Evolutionary conservation across 2,113 vertebrate species (phyloP), one percentile per base, ranked within the genome.

Genomic region (Ammospiza nelsoni): DNA sequence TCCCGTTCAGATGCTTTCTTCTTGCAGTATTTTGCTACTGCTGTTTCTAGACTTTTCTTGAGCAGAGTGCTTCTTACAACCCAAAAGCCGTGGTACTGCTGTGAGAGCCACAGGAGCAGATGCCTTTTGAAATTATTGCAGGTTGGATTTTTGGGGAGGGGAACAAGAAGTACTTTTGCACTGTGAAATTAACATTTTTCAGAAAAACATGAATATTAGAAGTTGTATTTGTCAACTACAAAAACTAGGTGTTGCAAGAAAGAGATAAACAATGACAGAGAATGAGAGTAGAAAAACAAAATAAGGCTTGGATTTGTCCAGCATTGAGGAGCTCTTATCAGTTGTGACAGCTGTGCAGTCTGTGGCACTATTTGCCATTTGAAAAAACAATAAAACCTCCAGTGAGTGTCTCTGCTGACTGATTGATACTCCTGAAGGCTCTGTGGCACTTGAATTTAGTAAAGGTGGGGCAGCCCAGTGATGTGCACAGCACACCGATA

Each of bases 261-360:
- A n/a, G 74, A 94, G 94, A 95, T 94, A 95, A 97, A 85, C 37
- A 73, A 18, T 59, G 59, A 59, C 76, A 84, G 76, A 88, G 85
- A 90, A 67, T 20, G 59, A 44, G 22, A 24, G 33, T n/a, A 71
- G 76, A 78, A 88, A 86, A 94, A n/a, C 29, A 74, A 77, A 93
- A 86, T 44, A 28, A 74, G 29, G 35, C 43, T 74, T 74, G 55
- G 13, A 15, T 85, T 58, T 63, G 55, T 74, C 63, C 71, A 48
- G 63, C 71, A 24, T 52, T 43, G 62, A 54, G 54, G 1, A 71
- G 81, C 75, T 76, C 71, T 95, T 97, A 97, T 84, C 92, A 73
- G 91, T 81, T 61, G 37, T 76, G 75, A n/a, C 90, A 96, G 93
- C 48, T 82, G 3, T 66, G 55, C n/a, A 66, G 46, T 39, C 75